phyloP scores from a whole-genome alignment of 2,888 invertebrate genomes.

The Bombyx huttoni region DNA sequence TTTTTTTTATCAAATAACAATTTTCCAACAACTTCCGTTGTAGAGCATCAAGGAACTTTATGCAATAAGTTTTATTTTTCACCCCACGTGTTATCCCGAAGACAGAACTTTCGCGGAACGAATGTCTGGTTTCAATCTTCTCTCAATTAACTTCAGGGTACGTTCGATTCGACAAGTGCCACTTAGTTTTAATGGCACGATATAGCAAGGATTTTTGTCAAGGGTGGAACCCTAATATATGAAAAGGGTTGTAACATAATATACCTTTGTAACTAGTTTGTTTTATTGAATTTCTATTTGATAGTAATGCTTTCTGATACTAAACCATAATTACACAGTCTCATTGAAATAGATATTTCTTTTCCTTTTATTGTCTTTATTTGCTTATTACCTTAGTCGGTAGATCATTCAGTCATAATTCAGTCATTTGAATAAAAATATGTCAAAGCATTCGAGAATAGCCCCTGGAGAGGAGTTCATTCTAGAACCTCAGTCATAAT shows the following conservation, averaged over 20 bases:
- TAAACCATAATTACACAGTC: too few relatives aligned
- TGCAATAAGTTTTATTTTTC: neutral
- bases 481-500: too few relatives aligned
- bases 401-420: too few relatives aligned
- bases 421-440: too few relatives aligned
- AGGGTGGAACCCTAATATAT: constrained; percentile 22
- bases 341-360: too few relatives aligned
- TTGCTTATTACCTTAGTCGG: too few relatives aligned
- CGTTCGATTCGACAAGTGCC: constrained; percentile 47
- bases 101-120: constrained; percentile 3
- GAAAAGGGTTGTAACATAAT: constrained; percentile 20
- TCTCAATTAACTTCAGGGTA: constrained; percentile 54
- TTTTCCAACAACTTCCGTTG: neutral
- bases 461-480: too few relatives aligned
- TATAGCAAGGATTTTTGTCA: constrained; percentile 19
- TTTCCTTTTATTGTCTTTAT: too few relatives aligned
- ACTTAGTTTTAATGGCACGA: constrained; percentile 45
- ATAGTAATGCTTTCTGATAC: neutral
- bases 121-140: constrained; percentile 50
- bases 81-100: neutral
- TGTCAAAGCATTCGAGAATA: too few relatives aligned
- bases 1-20: too few relatives aligned
- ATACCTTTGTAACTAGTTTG: constrained; percentile 19
- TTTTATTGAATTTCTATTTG: constrained; percentile 2
- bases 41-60: neutral